phyloP scores from a whole-genome alignment of 2,888 invertebrate species.

The Dysmachus trigonus region DNA sequence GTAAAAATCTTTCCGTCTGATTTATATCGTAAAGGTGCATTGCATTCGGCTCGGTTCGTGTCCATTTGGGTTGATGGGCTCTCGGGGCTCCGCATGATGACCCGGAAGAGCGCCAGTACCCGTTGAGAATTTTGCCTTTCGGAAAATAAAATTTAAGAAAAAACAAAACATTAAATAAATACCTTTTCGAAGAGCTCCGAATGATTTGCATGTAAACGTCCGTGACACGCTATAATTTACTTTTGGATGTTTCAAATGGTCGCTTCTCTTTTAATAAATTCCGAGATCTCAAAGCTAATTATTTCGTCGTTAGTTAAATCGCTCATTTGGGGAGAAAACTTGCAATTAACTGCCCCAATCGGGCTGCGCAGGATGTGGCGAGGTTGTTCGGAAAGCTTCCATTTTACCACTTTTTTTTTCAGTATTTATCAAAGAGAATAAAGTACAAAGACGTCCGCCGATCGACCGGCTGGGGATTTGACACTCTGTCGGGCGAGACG shows the following conservation, averaged over 20 bases:
- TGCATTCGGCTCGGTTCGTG: background rate
- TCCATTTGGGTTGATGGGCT: background rate
- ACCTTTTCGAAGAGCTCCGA: background rate
- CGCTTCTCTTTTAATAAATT: background rate
- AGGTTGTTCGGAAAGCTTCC: background rate
- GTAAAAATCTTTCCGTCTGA: background rate
- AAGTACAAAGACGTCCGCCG: background rate
- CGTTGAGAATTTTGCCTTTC: background rate
- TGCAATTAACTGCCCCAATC: background rate
- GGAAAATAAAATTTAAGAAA: background rate
- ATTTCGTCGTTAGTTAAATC: background rate
- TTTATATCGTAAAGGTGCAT: slow-evolving; percentile 17
- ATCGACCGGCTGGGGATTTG: background rate
- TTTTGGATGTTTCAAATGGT: background rate
- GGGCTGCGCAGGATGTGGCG: background rate
- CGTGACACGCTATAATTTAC: slow-evolving; percentile 11
- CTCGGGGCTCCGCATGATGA: background rate
- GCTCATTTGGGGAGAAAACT: background rate
- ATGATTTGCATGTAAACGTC: background rate
- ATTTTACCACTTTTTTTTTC: background rate
- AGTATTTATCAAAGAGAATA: background rate
- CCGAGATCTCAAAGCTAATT: background rate
- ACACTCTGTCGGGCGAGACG: background rate
- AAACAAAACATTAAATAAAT: background rate
- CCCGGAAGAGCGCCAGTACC: background rate